These are phyloP conservation scores for Diaperis boleti DNA, from an alignment of 2,888 invertebrate species.

Conservation along the genomic window DNA sequence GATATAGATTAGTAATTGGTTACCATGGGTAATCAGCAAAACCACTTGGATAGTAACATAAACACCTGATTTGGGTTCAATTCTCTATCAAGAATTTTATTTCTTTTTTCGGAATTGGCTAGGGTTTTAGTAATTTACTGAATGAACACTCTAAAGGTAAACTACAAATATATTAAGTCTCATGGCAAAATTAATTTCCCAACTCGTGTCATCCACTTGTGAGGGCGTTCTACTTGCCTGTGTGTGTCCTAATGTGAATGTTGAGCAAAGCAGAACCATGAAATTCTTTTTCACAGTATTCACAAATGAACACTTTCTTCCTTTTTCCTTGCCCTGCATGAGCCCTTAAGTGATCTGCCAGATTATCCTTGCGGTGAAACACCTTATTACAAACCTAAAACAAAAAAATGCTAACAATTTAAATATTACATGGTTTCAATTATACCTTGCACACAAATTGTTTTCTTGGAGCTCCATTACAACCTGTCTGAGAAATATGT, in stretches of 20 bases:
- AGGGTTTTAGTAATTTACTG: too few relatives aligned
- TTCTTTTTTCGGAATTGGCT: too few relatives aligned
- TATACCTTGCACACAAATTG: slow-evolving; percentile 71
- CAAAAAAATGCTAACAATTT: slow-evolving; percentile 15
- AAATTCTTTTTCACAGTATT: slow-evolving; percentile 76
- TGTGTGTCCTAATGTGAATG: slow-evolving; percentile 77
- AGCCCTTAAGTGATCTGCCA: slow-evolving; percentile 77
- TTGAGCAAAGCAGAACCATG: slow-evolving; percentile 72
- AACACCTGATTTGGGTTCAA: too few relatives aligned
- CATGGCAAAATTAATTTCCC: too few relatives aligned
- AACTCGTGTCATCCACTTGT: too few relatives aligned
- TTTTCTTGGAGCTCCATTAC: slow-evolving; percentile 71
- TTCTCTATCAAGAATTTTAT: too few relatives aligned
- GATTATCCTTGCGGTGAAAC: slow-evolving; percentile 80
- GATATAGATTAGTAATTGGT: too few relatives aligned
- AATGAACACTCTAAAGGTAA: too few relatives aligned
- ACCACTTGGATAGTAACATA: too few relatives aligned
- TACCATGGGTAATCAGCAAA: too few relatives aligned
- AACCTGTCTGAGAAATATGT: slow-evolving; percentile 78
- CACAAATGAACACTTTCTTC: slow-evolving; percentile 72
- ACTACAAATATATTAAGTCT: too few relatives aligned
- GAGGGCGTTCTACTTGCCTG: slow-evolving; percentile 72
- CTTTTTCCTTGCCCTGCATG: slow-evolving; percentile 73
- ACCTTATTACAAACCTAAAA: slow-evolving; percentile 73
- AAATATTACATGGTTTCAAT: slow-evolving; percentile 1